These are phyloP conservation scores for Homarus americanus DNA, from an alignment of 1,140 invertebrate species.

Conservation along the genomic window DNA sequence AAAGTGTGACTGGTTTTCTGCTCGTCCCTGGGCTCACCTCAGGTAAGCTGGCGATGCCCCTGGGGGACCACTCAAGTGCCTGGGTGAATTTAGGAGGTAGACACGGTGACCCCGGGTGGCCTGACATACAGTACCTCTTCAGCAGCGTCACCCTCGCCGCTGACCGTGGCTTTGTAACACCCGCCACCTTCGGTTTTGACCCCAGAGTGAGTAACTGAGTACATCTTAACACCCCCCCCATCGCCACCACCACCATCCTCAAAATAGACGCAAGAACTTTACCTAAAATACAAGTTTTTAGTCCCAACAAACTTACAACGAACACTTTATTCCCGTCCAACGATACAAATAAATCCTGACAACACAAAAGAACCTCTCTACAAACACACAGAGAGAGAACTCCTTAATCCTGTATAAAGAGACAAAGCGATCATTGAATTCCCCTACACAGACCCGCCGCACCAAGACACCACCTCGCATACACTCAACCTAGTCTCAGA, in stretches of 20 bases:
- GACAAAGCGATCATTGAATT: neutral
- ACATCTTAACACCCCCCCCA: neutral
- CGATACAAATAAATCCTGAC: neutral
- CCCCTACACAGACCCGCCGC: neutral
- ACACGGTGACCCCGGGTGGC: slow-evolving; percentile 84
- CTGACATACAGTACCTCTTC: slow-evolving; percentile 92
- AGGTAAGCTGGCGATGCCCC: neutral
- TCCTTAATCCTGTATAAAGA: too few species aligned
- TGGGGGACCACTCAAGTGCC: slow-evolving; percentile 4
- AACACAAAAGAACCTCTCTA: neutral
- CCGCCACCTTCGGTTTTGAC: neutral
- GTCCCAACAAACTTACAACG: neutral
- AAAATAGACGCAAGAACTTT: neutral
- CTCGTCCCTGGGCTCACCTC: neutral
- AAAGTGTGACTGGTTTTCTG: too few species aligned
- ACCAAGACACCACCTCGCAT: slow-evolving; percentile 69
- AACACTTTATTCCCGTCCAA: neutral
- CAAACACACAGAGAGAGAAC: too few species aligned
- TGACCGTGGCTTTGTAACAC: neutral
- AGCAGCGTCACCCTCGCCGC: slow-evolving; percentile 79
- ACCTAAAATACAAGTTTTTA: neutral
- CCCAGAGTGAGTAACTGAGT: neutral
- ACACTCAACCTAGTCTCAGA: too few species aligned
- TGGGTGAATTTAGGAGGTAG: neutral
- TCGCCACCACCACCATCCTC: neutral